These are phyloP conservation scores for Plagodis pulveraria DNA, from an alignment of 2,888 invertebrate genomes.

Conservation along the genomic window DNA sequence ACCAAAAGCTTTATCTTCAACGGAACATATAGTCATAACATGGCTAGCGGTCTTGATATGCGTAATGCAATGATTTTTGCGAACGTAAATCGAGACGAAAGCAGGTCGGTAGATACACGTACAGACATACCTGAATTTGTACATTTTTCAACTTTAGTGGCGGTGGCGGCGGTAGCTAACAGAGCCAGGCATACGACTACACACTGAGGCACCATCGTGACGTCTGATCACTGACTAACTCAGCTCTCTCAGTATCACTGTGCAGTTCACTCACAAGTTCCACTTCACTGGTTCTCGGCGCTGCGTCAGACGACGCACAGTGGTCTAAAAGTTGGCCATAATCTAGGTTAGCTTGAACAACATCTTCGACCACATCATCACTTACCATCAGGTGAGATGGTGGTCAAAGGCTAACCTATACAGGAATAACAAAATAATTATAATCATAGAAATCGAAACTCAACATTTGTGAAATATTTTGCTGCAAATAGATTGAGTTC, in stretches of 20 bases:
- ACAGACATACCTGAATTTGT: slow-evolving; percentile 59
- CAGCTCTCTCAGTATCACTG: slow-evolving; percentile 1
- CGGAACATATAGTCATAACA: not conserved
- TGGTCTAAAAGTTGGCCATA: no score
- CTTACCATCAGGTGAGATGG: no score
- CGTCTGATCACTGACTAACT: slow-evolving; percentile 42
- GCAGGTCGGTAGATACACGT: slow-evolving; percentile 58
- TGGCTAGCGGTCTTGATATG: not conserved
- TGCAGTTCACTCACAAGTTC: slow-evolving; percentile 2
- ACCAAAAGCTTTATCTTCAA: not conserved
- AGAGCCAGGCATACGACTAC: slow-evolving; percentile 59
- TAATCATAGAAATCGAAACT: no score
- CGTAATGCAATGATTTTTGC: slow-evolving; percentile 26
- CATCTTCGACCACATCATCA: no score
- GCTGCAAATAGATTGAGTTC: no score
- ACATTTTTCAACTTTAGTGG: slow-evolving; percentile 70
- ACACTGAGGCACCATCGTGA: slow-evolving; percentile 60
- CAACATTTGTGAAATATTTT: no score
- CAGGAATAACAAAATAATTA: no score
- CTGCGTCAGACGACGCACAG: no score
- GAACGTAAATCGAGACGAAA: slow-evolving; percentile 54
- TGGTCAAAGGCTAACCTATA: no score
- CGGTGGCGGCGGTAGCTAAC: slow-evolving; percentile 53
- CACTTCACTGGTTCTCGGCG: not conserved
- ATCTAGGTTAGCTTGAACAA: no score